Evolutionary conservation across 2,113 vertebrate genomes (phyloP).

Genomic region (Salvelinus fontinalis): DNA sequence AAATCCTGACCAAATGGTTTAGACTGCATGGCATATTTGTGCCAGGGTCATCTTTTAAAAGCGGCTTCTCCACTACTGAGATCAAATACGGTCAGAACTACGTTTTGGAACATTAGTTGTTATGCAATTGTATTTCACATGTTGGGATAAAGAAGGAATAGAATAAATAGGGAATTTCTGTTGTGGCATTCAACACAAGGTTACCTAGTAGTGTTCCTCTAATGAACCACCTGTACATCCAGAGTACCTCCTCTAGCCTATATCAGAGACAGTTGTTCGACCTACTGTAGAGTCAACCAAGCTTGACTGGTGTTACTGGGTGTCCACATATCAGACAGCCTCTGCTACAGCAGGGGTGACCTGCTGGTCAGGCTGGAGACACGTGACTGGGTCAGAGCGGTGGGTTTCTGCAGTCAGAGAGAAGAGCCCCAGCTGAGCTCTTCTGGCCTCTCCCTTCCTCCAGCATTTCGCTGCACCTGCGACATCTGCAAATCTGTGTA

Average conservation of each 20-base stretch:
- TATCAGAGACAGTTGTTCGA: not conserved
- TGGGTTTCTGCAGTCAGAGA: not conserved
- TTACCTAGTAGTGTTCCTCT: not conserved
- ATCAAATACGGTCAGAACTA: not conserved
- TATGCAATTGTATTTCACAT: not conserved
- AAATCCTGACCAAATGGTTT: not conserved
- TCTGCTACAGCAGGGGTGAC: not conserved
- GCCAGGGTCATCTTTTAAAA: not conserved
- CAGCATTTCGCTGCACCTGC: too few species aligned
- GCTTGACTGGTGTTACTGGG: not conserved
- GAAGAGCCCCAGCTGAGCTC: not conserved
- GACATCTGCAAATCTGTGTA: too few species aligned
- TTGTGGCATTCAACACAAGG: not conserved
- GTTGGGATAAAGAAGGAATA: not conserved
- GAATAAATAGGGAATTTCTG: not conserved
- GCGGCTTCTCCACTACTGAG: not conserved
- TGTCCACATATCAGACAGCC: slow-evolving; percentile 24
- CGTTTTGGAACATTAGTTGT: not conserved
- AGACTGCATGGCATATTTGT: not conserved
- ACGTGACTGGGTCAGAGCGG: not conserved
- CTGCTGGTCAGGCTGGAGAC: not conserved
- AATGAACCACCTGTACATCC: not conserved
- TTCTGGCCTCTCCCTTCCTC: too few species aligned
- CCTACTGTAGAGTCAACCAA: not conserved
- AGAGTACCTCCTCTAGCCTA: not conserved